These are phyloP conservation scores for Melanotaenia parkinsoni DNA, from an alignment of 2,797 vertebrate genomes.

Conservation along the genomic window DNA sequence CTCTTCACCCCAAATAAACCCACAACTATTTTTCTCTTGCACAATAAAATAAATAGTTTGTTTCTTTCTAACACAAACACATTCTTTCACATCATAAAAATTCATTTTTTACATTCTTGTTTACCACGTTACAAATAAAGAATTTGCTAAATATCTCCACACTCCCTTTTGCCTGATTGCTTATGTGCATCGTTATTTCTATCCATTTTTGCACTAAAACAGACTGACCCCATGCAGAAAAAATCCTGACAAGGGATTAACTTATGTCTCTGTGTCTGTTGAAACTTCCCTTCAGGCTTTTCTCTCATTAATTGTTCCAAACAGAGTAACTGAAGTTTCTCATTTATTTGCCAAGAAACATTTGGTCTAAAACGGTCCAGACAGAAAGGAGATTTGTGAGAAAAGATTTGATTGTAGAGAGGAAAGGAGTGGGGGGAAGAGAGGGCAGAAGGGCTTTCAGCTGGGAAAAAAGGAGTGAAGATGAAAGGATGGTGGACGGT, in stretches of 20 bases:
- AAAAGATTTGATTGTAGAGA: slow-evolving; percentile 22
- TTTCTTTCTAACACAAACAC: neutral
- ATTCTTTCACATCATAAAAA: neutral
- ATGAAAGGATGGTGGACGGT: slow-evolving; percentile 49
- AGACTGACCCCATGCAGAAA: neutral
- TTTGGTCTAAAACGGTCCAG: slow-evolving; percentile 46
- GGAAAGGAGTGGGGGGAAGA: slow-evolving; percentile 9
- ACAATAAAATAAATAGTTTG: neutral
- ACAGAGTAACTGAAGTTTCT: slow-evolving; percentile 57
- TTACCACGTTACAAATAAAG: too few species aligned
- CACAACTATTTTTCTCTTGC: neutral
- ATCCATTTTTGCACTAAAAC: neutral
- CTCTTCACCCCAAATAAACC: neutral
- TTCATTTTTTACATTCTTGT: neutral
- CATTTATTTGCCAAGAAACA: slow-evolving; percentile 61
- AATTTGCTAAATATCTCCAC: too few species aligned
- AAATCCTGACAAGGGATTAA: neutral
- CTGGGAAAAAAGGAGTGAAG: slow-evolving; percentile 21
- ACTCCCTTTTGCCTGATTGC: too few species aligned
- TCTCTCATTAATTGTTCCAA: slow-evolving; percentile 65
- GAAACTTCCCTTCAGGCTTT: slow-evolving; percentile 41
- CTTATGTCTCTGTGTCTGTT: neutral
- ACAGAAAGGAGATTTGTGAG: slow-evolving; percentile 19
- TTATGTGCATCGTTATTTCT: too few species aligned
- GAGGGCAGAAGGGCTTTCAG: slow-evolving; percentile 28